A percentile compares a stretch with the other conserved stretches of the same genome.
Conservation (phyloP, 2,888 invertebrate species). For the Danaus chrysippus region DNA sequence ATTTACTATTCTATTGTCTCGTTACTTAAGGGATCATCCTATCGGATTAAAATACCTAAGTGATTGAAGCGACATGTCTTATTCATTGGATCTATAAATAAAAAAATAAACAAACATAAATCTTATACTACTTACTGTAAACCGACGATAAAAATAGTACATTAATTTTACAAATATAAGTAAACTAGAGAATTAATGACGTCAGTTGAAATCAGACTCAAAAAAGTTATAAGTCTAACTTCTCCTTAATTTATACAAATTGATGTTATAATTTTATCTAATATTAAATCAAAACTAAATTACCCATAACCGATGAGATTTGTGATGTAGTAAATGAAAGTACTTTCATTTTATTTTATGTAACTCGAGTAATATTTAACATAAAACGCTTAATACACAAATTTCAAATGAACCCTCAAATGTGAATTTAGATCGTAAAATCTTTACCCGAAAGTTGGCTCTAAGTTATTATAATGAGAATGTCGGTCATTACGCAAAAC, state of each 20-base stretch:
- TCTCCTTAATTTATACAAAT: not conserved
- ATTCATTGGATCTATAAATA: too few species aligned
- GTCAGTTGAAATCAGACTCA: too few species aligned
- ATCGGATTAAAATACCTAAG: too few species aligned
- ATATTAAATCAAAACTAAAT: not conserved
- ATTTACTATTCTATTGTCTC: too few species aligned
- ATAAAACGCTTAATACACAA: not conserved
- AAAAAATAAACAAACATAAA: too few species aligned
- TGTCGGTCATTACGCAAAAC: slow-evolving; percentile 16
- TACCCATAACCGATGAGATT: not conserved
- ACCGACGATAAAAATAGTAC: too few species aligned
- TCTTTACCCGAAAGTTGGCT: slow-evolving; percentile 10
- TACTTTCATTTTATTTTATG: not conserved
- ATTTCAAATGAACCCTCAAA: slow-evolving; percentile 13
- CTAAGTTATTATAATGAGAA: slow-evolving; percentile 22
- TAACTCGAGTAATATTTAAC: not conserved
- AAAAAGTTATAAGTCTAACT: too few species aligned
- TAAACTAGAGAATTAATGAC: too few species aligned
- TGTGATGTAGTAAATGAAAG: not conserved
- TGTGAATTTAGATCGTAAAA: slow-evolving; percentile 10
- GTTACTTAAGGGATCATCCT: too few species aligned
- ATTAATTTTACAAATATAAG: too few species aligned
- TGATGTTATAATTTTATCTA: not conserved
- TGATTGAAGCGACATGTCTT: too few species aligned
- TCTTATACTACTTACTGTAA: too few species aligned